phyloP scores from a whole-genome alignment of 2,113 vertebrate species.

The Pituophis catenifer region DNA sequence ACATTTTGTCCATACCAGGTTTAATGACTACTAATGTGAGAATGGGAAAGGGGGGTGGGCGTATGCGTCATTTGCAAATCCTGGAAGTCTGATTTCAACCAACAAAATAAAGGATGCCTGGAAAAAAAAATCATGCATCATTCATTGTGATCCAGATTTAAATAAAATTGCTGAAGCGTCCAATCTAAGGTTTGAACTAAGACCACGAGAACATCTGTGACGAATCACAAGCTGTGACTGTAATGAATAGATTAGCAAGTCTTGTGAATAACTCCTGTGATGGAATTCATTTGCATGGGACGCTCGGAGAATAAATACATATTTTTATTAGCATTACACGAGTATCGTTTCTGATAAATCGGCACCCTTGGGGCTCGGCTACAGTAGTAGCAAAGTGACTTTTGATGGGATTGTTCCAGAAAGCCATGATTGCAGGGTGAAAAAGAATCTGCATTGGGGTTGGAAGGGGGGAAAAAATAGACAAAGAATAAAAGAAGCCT shows the following conservation, averaged over 20 bases:
- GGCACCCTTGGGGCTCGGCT: not conserved
- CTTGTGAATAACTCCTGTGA: not conserved
- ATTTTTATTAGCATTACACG: slow-evolving; percentile 31
- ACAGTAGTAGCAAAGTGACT: not conserved
- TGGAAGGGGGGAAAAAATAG: no score
- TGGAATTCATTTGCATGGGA: not conserved
- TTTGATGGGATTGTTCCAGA: not conserved
- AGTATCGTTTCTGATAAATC: slow-evolving; percentile 22
- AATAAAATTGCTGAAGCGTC: slow-evolving; percentile 16
- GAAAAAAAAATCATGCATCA: slow-evolving; percentile 24
- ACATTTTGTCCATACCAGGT: not conserved
- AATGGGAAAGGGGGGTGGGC: not conserved
- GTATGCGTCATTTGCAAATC: slow-evolving; percentile 17
- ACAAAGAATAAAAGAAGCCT: not conserved
- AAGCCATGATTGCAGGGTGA: not conserved
- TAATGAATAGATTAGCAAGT: not conserved
- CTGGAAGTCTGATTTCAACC: slow-evolving; percentile 5
- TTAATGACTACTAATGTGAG: not conserved
- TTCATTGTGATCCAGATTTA: slow-evolving; percentile 25
- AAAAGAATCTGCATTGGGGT: rapidly evolving
- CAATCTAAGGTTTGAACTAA: not conserved
- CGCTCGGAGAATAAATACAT: slow-evolving; percentile 1
- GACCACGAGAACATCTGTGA: not conserved
- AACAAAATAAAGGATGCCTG: slow-evolving; percentile 21
- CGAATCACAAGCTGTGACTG: not conserved